phyloP scores from a whole-genome alignment of 53 echinoderm and acorn worm species.

The Pentamera pediparva region DNA sequence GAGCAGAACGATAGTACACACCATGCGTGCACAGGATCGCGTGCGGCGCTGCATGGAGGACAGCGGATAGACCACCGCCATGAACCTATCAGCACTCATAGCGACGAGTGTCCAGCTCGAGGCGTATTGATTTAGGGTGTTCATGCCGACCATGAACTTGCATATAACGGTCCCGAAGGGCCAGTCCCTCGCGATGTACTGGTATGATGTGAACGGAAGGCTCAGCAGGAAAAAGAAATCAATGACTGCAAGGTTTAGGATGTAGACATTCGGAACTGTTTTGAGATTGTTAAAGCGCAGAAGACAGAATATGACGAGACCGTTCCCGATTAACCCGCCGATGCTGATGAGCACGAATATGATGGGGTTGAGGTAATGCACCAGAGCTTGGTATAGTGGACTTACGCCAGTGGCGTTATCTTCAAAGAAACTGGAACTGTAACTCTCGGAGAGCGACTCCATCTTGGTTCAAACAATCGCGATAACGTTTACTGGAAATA shows the following conservation, averaged over 20 bases:
- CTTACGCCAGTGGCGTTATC: too few relatives aligned
- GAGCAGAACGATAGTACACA: slow-evolving; percentile 50
- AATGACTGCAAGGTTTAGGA: slow-evolving; percentile 72
- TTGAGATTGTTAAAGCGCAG: slow-evolving; percentile 71
- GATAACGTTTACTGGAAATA: too few relatives aligned
- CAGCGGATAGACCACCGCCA: slow-evolving; percentile 75
- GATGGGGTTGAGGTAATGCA: slow-evolving; percentile 39
- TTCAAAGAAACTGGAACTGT: too few relatives aligned
- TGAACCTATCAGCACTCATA: slow-evolving; percentile 91
- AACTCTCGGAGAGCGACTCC: too few relatives aligned
- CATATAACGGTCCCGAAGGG: slow-evolving; percentile 71
- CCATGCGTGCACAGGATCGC: slow-evolving; percentile 43
- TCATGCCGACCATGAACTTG: slow-evolving; percentile 48
- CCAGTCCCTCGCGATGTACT: slow-evolving; percentile 51
- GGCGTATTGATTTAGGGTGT: slow-evolving; percentile 71
- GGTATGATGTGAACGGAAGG: slow-evolving; percentile 63
- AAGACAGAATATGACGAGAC: slow-evolving; percentile 69
- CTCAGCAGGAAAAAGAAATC: slow-evolving; percentile 72
- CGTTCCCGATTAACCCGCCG: slow-evolving; percentile 63
- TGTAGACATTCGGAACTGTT: slow-evolving; percentile 90
- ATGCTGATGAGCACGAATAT: slow-evolving; percentile 43
- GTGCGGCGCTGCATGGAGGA: slow-evolving; percentile 80
- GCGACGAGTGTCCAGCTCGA: slow-evolving; percentile 67
- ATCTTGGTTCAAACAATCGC: too few relatives aligned
- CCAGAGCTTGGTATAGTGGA: too few relatives aligned